A percentile compares a stretch with the other conserved stretches of the same genome.
phyloP scores from a whole-genome alignment of 2,797 vertebrate species.

The Lagodon rhomboides region DNA sequence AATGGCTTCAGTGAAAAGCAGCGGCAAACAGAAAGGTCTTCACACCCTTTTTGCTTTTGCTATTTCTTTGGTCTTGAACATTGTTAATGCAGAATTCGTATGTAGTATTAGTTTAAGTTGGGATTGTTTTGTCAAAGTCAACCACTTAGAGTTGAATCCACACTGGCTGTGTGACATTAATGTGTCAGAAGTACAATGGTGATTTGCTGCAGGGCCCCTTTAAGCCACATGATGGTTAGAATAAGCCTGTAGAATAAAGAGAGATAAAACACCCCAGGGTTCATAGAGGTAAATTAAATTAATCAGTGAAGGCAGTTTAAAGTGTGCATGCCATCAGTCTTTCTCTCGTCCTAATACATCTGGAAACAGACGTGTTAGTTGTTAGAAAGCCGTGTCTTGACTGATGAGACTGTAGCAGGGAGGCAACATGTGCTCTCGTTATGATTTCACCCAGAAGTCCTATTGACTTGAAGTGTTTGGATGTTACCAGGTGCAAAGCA shows the following conservation, averaged over 20 bases:
- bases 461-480: constrained; percentile 72
- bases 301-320: constrained; percentile 20
- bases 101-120: too few relatives aligned
- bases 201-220: neutral
- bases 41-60: too few relatives aligned
- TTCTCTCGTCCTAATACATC: neutral
- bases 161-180: neutral
- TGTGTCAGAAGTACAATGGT: neutral
- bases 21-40: too few relatives aligned
- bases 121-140: too few relatives aligned
- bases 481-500: constrained; percentile 68
- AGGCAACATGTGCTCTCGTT: constrained; percentile 57
- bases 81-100: too few relatives aligned
- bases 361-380: constrained; percentile 7
- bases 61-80: too few relatives aligned
- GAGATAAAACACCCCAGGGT: constrained; percentile 4
- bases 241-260: constrained; percentile 1
- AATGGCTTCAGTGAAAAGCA: too few relatives aligned
- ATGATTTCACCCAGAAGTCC: constrained; percentile 58
- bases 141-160: neutral
- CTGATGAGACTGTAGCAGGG: constrained; percentile 17
- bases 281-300: constrained; percentile 17
- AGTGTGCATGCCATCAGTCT: constrained; percentile 1
- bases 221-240: neutral
- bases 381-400: constrained; percentile 12